Conservation (phyloP, 2,888 invertebrate genomes). For the Platycheirus rosarum region DNA sequence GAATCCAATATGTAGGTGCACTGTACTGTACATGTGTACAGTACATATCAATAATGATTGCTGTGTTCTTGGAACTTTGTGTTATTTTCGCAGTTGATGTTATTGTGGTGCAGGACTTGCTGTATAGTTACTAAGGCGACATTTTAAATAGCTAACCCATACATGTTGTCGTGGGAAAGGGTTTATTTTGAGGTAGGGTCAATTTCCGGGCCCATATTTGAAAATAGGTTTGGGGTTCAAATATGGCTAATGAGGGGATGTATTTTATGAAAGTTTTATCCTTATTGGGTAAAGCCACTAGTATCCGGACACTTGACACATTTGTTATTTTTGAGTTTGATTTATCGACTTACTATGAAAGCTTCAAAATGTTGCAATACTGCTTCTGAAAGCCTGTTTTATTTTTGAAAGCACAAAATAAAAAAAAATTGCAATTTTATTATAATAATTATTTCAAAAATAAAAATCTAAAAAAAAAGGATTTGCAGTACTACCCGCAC, state of each 20-base stretch:
- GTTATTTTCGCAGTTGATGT: slow-evolving; percentile 14
- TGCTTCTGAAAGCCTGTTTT: no score
- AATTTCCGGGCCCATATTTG: slow-evolving; percentile 47
- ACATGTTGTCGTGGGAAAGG: slow-evolving; percentile 10
- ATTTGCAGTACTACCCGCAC: slow-evolving; percentile 3
- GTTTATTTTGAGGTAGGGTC: slow-evolving; percentile 40
- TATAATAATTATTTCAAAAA: no score
- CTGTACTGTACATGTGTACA: no score
- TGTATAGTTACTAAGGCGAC: no score
- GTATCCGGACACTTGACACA: background rate
- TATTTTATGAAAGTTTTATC: slow-evolving; percentile 5
- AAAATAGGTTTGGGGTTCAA: slow-evolving; percentile 27
- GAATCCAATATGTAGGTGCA: no score
- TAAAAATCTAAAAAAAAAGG: slow-evolving; percentile 4
- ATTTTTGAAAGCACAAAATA: no score
- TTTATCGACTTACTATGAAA: slow-evolving; percentile 20
- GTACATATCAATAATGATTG: background rate
- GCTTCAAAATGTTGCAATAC: slow-evolving; percentile 26
- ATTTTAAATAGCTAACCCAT: slow-evolving; percentile 16
- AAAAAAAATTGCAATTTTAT: no score
- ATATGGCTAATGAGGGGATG: slow-evolving; percentile 37
- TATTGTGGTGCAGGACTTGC: no score
- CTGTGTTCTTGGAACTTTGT: slow-evolving; percentile 13
- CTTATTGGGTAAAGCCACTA: no score
- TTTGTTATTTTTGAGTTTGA: slow-evolving; percentile 19